Percentiles rank a stretch among this genome's conserved stretches.
Evolutionary conservation across 1,140 invertebrate species (phyloP).

Genomic region (Mylabris phalerata): DNA sequence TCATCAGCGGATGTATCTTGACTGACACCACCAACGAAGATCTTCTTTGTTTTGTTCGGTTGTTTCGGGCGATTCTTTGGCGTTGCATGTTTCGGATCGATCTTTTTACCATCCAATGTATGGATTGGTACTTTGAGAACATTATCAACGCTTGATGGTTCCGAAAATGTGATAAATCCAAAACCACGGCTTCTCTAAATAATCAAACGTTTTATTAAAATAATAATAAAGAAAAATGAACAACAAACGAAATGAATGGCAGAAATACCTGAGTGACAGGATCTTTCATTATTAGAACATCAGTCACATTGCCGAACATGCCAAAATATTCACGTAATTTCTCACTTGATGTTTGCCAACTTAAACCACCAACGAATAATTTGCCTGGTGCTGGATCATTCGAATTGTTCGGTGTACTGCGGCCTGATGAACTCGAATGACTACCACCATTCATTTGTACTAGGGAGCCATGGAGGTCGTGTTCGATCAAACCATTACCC

Average conservation of each 20-base stretch:
- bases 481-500: constrained; percentile 50
- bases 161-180: constrained; percentile 89
- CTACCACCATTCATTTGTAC: constrained; percentile 52
- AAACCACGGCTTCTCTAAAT: constrained; percentile 83
- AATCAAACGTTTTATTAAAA: constrained; percentile 1
- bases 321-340: constrained; percentile 85
- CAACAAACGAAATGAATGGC: neutral
- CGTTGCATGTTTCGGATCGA: constrained; percentile 88
- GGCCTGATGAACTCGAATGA: constrained; percentile 61
- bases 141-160: constrained; percentile 81
- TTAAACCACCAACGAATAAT: constrained; percentile 83
- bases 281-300: constrained; percentile 91
- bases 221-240: constrained; percentile 35
- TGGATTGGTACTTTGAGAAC: constrained; percentile 84
- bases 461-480: constrained; percentile 54
- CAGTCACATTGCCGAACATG: constrained; percentile 86
- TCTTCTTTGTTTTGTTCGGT: constrained; percentile 84
- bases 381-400: constrained; percentile 78
- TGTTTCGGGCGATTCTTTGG: constrained; percentile 82
- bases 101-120: constrained; percentile 90
- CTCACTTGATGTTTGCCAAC: constrained; percentile 87
- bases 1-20: constrained; percentile 88
- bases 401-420: constrained; percentile 61
- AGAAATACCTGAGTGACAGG: constrained; percentile 76
- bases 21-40: constrained; percentile 85